Percentiles rank a stretch among this genome's conserved stretches.
Evolutionary conservation across 2,888 invertebrate genomes (phyloP).

Genomic region (Netelia inedita): DNA sequence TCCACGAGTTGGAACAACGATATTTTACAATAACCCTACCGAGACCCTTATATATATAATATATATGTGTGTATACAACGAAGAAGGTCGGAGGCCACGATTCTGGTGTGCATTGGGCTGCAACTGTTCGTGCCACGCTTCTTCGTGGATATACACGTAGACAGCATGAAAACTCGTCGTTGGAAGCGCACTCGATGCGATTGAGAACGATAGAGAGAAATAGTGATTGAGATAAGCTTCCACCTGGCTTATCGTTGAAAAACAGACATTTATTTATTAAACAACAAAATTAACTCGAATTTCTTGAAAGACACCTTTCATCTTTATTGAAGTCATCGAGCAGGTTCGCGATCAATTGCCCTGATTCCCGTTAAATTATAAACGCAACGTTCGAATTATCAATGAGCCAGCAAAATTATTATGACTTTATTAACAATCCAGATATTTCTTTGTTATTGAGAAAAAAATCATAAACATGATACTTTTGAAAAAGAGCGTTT

Average conservation of each 20-base stretch:
- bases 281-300: too few relatives aligned
- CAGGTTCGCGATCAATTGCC: too few relatives aligned
- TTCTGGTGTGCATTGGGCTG: conserved; percentile 3
- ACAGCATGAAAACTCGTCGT: background rate
- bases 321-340: background rate
- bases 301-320: background rate
- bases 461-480: too few relatives aligned
- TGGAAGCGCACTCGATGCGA: background rate
- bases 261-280: conserved; percentile 2
- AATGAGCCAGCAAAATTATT: too few relatives aligned
- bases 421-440: too few relatives aligned
- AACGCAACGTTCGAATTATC: too few relatives aligned
- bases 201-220: background rate
- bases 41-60: conserved; percentile 48
- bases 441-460: too few relatives aligned
- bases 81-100: conserved; percentile 14
- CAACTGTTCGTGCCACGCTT: conserved; percentile 28
- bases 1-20: conserved; percentile 62
- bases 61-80: conserved; percentile 11
- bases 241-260: conserved; percentile 16
- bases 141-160: background rate
- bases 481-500: too few relatives aligned
- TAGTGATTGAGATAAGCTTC: conserved; percentile 1
- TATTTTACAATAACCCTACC: conserved; percentile 70
- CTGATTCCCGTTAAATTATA: too few relatives aligned